Evolutionary conservation across 2,888 invertebrate species (phyloP).

Genomic region (Thecophora atra): DNA sequence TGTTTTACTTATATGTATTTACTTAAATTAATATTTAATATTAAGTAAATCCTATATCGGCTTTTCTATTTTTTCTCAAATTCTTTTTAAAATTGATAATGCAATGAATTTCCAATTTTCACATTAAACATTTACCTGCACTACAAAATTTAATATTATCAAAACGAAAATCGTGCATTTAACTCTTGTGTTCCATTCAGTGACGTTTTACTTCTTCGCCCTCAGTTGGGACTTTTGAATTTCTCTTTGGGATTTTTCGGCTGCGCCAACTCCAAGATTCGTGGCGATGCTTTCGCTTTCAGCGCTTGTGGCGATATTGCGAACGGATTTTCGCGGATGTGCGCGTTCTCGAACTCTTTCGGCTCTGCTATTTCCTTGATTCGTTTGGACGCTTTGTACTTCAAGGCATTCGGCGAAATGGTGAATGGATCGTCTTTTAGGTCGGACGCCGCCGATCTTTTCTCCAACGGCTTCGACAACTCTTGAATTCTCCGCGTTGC

Average conservation of each 20-base stretch:
- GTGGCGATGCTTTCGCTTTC: slow-evolving; percentile 67
- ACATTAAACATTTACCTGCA: no score
- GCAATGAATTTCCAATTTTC: no score
- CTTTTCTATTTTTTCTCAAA: no score
- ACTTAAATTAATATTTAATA: no score
- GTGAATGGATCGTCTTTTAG: slow-evolving; percentile 67
- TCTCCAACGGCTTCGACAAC: slow-evolving; percentile 51
- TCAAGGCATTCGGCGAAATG: slow-evolving; percentile 67
- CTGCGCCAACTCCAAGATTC: slow-evolving; percentile 67
- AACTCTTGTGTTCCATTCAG: no score
- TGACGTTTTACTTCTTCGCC: no score
- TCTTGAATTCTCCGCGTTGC: slow-evolving; percentile 54
- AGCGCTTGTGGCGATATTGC: slow-evolving; percentile 68
- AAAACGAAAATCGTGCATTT: no score
- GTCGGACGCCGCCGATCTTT: slow-evolving; percentile 62
- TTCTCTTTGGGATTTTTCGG: slow-evolving; percentile 53
- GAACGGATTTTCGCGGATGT: slow-evolving; percentile 66
- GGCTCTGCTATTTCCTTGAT: slow-evolving; percentile 67
- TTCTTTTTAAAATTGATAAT: no score
- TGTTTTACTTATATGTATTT: background rate
- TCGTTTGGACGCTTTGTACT: slow-evolving; percentile 66
- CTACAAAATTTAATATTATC: no score
- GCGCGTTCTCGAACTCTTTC: slow-evolving; percentile 62
- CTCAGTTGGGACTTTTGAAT: background rate
- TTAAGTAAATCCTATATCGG: no score